These are phyloP conservation scores for Tympanuchus pallidicinctus DNA, from an alignment of 2,113 vertebrate genomes.

Conservation along the genomic window DNA sequence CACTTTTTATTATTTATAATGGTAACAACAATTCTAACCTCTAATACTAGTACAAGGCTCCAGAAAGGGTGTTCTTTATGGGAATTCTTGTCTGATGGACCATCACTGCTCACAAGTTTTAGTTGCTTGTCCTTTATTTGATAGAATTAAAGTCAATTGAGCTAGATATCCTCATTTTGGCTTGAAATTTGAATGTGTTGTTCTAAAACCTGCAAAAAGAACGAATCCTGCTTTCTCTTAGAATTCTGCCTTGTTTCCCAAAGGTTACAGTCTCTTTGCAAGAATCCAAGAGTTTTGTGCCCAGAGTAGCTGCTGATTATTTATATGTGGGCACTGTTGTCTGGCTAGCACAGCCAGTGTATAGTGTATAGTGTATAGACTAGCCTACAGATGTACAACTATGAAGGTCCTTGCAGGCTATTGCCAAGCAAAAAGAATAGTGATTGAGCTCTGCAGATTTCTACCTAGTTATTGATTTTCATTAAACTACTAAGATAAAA, in stretches of 20 bases:
- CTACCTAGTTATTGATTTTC: neutral
- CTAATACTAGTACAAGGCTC: neutral
- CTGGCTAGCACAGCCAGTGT: neutral
- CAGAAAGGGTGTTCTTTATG: neutral
- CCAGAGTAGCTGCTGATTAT: neutral
- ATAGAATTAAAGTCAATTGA: neutral
- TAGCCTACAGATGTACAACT: neutral
- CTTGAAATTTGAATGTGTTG: neutral
- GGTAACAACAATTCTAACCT: neutral
- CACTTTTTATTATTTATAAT: neutral
- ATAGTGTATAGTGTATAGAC: neutral
- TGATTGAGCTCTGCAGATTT: neutral
- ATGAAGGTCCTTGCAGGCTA: neutral
- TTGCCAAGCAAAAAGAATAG: neutral
- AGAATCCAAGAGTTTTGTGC: neutral
- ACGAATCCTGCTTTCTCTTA: neutral
- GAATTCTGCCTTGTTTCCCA: neutral
- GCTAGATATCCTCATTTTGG: neutral
- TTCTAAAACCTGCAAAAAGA: neutral
- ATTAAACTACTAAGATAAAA: neutral
- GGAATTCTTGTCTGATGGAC: neutral
- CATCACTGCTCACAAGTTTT: neutral
- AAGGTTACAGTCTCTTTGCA: neutral
- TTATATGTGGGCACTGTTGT: neutral
- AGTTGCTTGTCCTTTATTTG: neutral